Conservation (phyloP, 2,113 vertebrate species). For the Mesitornis unicolor region DNA sequence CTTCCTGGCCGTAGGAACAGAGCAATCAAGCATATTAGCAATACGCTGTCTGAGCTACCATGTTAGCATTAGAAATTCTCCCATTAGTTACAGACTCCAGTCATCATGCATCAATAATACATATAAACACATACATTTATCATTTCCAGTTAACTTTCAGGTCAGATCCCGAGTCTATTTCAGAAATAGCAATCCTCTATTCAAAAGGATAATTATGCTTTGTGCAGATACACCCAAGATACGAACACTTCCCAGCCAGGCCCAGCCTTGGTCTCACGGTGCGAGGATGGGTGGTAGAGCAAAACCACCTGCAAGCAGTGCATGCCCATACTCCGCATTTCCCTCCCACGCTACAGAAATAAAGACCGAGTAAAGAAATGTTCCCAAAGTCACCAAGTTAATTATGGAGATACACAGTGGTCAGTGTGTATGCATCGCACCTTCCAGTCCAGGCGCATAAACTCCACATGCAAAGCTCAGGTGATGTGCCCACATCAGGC, state of each 20-base stretch:
- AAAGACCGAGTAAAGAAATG: background rate
- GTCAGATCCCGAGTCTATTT: background rate
- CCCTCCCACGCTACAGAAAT: background rate
- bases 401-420: background rate
- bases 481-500: background rate
- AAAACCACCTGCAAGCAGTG: background rate
- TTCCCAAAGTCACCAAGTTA: background rate
- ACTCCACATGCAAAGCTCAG: background rate
- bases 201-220: background rate
- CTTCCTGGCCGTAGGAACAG: background rate
- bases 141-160: background rate
- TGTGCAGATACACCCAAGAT: background rate
- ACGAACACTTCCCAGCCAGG: background rate
- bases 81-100: background rate
- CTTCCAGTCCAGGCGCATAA: background rate
- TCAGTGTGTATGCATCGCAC: background rate
- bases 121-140: background rate
- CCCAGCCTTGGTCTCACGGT: background rate
- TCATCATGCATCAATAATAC: background rate
- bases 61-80: background rate
- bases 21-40: background rate
- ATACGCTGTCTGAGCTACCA: background rate
- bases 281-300: background rate
- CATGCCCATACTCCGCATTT: background rate
- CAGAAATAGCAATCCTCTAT: background rate